These are phyloP conservation scores for Serrognathus titanus DNA, from an alignment of 2,888 invertebrate genomes.

Conservation along the genomic window DNA sequence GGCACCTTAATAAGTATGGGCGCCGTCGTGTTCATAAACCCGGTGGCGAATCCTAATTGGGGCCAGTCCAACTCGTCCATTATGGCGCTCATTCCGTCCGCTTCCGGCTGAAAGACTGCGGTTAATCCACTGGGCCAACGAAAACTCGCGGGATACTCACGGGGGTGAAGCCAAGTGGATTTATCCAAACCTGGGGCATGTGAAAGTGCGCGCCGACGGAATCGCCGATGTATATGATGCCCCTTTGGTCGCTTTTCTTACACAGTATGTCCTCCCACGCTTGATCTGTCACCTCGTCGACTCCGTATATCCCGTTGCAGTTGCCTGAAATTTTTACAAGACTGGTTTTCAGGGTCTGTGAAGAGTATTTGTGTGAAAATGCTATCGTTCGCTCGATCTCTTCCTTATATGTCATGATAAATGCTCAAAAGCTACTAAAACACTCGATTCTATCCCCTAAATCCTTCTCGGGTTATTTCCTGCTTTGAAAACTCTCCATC, in stretches of 20 bases:
- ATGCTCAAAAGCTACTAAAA: too few species aligned
- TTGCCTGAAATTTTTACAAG: constrained; percentile 25
- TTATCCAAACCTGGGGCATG: constrained; percentile 49
- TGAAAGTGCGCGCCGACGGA: constrained; percentile 54
- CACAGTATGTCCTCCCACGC: constrained; percentile 36
- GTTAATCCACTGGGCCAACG: not conserved
- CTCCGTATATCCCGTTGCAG: constrained; percentile 40
- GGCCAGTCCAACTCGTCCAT: constrained; percentile 54
- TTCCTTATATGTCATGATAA: too few species aligned
- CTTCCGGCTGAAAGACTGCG: constrained; percentile 22
- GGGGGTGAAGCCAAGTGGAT: constrained; percentile 38
- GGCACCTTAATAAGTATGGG: constrained; percentile 34
- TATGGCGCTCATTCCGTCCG: constrained; percentile 43
- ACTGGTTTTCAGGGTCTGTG: not conserved
- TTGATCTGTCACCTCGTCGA: constrained; percentile 23
- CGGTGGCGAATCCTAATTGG: constrained; percentile 49
- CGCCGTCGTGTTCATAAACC: constrained; percentile 36
- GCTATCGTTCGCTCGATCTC: not conserved
- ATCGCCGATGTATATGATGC: constrained; percentile 42
- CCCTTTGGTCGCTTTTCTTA: constrained; percentile 27
- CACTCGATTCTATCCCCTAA: too few species aligned
- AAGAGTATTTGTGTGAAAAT: not conserved
- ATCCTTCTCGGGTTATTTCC: too few species aligned
- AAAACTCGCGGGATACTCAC: constrained; percentile 24
- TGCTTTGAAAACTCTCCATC: too few species aligned